Base-by-base conservation (phyloP, 1,140 invertebrate species). In the Drosophila dunni region DNA sequence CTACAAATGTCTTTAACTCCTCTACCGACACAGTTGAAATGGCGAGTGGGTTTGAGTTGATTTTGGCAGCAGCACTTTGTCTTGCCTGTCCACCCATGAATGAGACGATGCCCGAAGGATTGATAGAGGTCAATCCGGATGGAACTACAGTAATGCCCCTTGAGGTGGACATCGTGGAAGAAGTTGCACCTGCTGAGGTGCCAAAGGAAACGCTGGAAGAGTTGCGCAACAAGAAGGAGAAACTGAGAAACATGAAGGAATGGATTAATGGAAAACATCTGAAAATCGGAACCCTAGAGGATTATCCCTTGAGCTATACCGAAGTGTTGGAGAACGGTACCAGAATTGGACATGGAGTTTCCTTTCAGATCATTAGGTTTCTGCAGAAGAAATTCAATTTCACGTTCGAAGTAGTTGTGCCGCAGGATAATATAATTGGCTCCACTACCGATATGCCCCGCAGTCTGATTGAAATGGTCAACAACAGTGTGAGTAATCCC, bases 361-460 rank as follows among this genome's bases (percentile, higher is more conserved):
- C 96, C 0, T 97, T 97, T 83, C 93, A 95, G 38, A 92, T 97
- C 34, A 90, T 97, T 0, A 90, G 96, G n/a, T 94, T 96, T 13
- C 91, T 97, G 1, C 93, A 93, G 45, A 72, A 94, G 48, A 95
- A 95, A 82, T 95, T 95, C 70, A 95, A 96, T 67, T 97, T 97
- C 58, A 96, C 94, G 0, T 97, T 96, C 64, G 94, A 94, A 7
- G 93, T 97, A 0, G 79, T 95, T 1, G 75, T 94, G 38, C 95
- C 96, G 0, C 90, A 93, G 15, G 92, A 93, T 11, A 94, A 95
- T 56, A 92, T 92, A 6, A 82, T 92, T 60, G 92, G 92, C 4
- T 91, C 90, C 2, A 67, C 62, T 7, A 93, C 93, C 50, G 92
- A 93, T 10, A 93, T 93, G n/a, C 93, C 93, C 11, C 94, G 95